Evolutionary conservation across 2,888 invertebrate species (phyloP).

Genomic region (Cryptocephalus primarius): DNA sequence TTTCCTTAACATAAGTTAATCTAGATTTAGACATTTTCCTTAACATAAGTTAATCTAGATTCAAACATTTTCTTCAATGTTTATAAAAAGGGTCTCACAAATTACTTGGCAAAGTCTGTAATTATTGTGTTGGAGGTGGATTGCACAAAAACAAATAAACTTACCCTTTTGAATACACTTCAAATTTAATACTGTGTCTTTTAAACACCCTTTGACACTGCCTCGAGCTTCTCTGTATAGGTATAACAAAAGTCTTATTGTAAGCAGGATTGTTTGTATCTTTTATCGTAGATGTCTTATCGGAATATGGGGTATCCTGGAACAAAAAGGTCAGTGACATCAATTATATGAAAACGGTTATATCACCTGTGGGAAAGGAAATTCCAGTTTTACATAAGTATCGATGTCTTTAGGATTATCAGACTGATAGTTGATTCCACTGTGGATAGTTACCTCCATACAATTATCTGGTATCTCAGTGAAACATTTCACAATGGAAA

Average conservation of each 20-base stretch:
- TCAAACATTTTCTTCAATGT: too few species aligned
- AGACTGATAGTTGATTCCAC: slow-evolving; percentile 80
- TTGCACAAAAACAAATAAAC: slow-evolving; percentile 19
- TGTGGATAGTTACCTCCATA: slow-evolving; percentile 72
- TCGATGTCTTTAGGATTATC: slow-evolving; percentile 78
- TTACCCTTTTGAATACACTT: slow-evolving; percentile 89
- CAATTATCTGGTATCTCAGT: slow-evolving; percentile 90
- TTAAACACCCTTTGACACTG: slow-evolving; percentile 81
- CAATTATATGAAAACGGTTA: background rate
- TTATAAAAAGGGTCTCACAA: too few species aligned
- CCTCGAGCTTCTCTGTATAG: slow-evolving; percentile 67
- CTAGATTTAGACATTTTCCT: too few species aligned
- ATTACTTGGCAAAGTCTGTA: too few species aligned
- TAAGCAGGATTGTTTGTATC: slow-evolving; percentile 86
- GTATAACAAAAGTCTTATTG: slow-evolving; percentile 65
- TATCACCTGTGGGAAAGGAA: slow-evolving; percentile 75
- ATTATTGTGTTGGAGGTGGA: background rate
- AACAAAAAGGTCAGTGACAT: slow-evolving; percentile 10
- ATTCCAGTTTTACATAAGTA: slow-evolving; percentile 87
- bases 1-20: too few species aligned
- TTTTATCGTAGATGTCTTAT: slow-evolving; percentile 67
- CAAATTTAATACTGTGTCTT: slow-evolving; percentile 79
- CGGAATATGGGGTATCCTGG: slow-evolving; percentile 61
- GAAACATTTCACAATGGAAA: slow-evolving; percentile 86
- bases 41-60: too few species aligned